These are phyloP conservation scores for Drosophila tanythrix DNA, from an alignment of 2,888 invertebrate species.

Conservation along the genomic window DNA sequence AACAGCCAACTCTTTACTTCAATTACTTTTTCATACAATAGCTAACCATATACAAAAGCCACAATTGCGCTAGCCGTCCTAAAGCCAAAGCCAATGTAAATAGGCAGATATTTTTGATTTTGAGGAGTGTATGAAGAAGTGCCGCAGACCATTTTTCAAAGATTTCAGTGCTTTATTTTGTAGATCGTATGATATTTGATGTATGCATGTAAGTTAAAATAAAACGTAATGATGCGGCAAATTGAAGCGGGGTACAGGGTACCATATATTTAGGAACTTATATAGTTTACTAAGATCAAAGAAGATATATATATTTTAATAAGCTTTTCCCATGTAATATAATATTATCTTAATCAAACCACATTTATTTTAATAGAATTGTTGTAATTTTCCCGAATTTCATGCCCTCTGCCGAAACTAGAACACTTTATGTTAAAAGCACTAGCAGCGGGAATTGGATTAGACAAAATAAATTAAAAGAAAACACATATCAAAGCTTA, in stretches of 20 bases:
- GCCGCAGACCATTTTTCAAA: not conserved
- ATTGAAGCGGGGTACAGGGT: not conserved
- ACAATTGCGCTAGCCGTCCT: not conserved
- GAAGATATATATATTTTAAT: not conserved
- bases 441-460: slow-evolving; percentile 66
- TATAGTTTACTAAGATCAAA: not conserved
- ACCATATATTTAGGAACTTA: not conserved
- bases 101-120: not conserved
- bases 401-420: not conserved
- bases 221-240: not conserved
- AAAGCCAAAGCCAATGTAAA: not conserved
- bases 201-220: not conserved
- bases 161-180: not conserved
- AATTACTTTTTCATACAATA: not conserved
- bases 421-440: not conserved
- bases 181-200: not conserved
- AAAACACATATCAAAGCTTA: slow-evolving; percentile 73
- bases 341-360: not conserved
- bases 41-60: not conserved
- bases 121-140: not conserved
- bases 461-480: slow-evolving; percentile 51
- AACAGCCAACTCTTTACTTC: not conserved
- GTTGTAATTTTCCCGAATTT: not conserved
- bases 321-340: not conserved
- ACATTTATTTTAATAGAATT: not conserved